Evolutionary conservation across 2,113 vertebrate genomes (phyloP).

Genomic region (Lepisosteus osseus): DNA sequence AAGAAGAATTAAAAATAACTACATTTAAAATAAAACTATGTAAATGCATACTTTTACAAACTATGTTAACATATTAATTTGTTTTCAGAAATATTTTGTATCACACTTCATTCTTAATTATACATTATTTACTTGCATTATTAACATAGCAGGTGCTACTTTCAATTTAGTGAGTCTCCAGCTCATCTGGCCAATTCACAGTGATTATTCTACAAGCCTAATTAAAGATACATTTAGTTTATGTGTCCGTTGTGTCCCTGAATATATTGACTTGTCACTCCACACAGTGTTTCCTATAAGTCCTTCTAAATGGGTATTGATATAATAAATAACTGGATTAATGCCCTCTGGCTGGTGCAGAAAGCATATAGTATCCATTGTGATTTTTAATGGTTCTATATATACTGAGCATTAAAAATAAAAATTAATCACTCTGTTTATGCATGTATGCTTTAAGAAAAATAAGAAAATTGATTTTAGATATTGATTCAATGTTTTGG

Average conservation of each 20-base stretch:
- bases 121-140: neutral
- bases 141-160: neutral
- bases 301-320: slow-evolving; percentile 25
- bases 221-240: slow-evolving; percentile 17
- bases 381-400: neutral
- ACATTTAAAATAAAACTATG: too few relatives aligned
- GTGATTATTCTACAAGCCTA: slow-evolving; percentile 10
- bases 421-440: too few relatives aligned
- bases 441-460: too few relatives aligned
- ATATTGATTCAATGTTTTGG: too few relatives aligned
- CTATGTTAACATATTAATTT: slow-evolving; percentile 2
- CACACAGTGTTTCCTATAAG: slow-evolving; percentile 16
- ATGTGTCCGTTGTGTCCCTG: slow-evolving; percentile 8
- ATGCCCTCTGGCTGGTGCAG: slow-evolving; percentile 14
- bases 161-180: neutral
- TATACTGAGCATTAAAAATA: too few relatives aligned
- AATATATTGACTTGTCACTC: slow-evolving; percentile 21
- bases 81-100: too few relatives aligned
- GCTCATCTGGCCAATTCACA: neutral
- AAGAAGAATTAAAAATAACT: too few relatives aligned
- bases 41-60: slow-evolving; percentile 18
- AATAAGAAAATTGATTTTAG: too few relatives aligned
- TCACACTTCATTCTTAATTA: neutral
- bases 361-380: neutral
- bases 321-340: slow-evolving; percentile 23